Conservation (phyloP, 2,113 vertebrate genomes). For the Cacatua alba region DNA sequence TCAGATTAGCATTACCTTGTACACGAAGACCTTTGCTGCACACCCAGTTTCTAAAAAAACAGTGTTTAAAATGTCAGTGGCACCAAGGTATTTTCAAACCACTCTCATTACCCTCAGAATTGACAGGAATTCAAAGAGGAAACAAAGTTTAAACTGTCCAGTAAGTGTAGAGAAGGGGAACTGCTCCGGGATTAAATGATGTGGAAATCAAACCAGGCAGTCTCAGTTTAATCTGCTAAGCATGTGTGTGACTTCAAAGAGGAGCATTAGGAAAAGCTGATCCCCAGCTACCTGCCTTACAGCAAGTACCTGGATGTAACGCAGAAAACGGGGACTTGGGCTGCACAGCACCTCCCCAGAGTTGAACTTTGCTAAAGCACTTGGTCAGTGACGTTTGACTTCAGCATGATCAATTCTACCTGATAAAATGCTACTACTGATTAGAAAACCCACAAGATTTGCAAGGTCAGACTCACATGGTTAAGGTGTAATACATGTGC, state of each 20-base stretch:
- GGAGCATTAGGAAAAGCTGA: not conserved
- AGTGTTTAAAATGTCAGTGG: accelerated
- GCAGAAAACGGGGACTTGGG: not conserved
- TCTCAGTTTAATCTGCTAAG: not conserved
- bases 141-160: not conserved
- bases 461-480: not conserved
- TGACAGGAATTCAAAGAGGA: not conserved
- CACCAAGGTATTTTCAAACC: not conserved
- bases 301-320: not conserved
- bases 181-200: not conserved
- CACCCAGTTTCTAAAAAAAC: not conserved
- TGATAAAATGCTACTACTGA: not conserved
- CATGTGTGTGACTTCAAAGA: accelerated
- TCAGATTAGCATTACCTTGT: not conserved
- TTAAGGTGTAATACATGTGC: accelerated
- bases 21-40: not conserved
- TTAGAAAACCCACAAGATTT: not conserved
- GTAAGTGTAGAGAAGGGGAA: not conserved
- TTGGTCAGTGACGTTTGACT: not conserved
- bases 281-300: not conserved
- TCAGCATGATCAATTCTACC: not conserved
- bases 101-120: not conserved
- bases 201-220: not conserved
- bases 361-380: not conserved
- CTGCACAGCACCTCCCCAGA: not conserved